Conservation (phyloP, 1,140 invertebrate species). For the Eulimnadia texana region DNA sequence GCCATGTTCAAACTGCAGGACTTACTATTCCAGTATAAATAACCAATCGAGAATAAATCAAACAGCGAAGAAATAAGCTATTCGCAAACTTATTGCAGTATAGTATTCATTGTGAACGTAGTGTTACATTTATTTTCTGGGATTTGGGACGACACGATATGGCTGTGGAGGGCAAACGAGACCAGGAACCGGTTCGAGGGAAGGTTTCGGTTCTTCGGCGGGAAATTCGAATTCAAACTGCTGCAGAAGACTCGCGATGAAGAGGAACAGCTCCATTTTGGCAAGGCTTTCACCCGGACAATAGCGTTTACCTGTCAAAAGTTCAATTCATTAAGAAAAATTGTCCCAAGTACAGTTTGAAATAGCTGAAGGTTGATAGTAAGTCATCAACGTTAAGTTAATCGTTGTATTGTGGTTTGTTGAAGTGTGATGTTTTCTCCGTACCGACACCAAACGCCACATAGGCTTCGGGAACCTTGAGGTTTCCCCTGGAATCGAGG, state of each 20-base stretch:
- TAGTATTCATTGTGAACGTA: too few relatives aligned
- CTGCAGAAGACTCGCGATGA: constrained; percentile 45
- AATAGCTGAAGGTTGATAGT: too few relatives aligned
- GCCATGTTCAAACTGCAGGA: too few relatives aligned
- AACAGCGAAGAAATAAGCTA: too few relatives aligned
- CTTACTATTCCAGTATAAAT: too few relatives aligned
- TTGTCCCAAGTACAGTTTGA: not conserved
- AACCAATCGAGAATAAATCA: too few relatives aligned
- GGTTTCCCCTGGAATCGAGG: constrained; percentile 21
- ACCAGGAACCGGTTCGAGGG: not conserved
- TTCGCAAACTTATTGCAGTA: too few relatives aligned
- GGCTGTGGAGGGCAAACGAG: not conserved
- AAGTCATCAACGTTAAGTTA: too few relatives aligned
- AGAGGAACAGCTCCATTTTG: constrained; percentile 46
- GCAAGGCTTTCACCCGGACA: constrained; percentile 59
- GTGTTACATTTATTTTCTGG: not conserved
- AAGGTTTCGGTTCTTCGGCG: constrained; percentile 23
- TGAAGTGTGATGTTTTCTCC: constrained; percentile 6
- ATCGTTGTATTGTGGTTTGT: too few relatives aligned
- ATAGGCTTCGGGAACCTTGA: constrained; percentile 1
- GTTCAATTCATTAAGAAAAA: not conserved
- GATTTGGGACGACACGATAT: not conserved
- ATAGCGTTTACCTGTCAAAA: constrained; percentile 41
- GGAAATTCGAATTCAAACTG: constrained; percentile 37
- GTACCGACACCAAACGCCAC: constrained; percentile 6